Conservation (phyloP, 2,888 invertebrate species). For the Ectobius pallidus region DNA sequence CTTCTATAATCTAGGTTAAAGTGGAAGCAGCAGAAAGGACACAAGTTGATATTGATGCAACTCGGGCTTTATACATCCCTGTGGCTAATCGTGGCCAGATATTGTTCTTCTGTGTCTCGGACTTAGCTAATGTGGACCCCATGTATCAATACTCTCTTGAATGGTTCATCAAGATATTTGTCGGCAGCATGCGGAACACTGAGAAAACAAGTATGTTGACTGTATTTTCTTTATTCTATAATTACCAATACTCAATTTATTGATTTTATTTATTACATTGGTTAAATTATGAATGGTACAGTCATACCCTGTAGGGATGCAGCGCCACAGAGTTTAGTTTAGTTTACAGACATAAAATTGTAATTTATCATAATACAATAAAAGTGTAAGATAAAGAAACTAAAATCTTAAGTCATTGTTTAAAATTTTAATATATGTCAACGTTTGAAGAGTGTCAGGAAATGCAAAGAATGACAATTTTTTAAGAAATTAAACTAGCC, state of each 20-base stretch:
- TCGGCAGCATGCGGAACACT: conserved; percentile 72
- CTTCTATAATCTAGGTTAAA: conserved; percentile 62
- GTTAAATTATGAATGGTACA: too few species aligned
- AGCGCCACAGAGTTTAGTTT: too few species aligned
- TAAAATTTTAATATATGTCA: too few species aligned
- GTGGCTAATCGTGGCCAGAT: conserved; percentile 87
- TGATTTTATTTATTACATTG: too few species aligned
- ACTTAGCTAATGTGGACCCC: conserved; percentile 86
- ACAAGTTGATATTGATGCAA: conserved; percentile 80
- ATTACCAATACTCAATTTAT: neutral
- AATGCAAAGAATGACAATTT: too few species aligned
- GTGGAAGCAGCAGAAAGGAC: conserved; percentile 84
- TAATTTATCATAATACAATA: too few species aligned
- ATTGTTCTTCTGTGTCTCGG: conserved; percentile 85
- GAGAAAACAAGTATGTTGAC: conserved; percentile 64
- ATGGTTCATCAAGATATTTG: conserved; percentile 87
- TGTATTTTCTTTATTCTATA: neutral
- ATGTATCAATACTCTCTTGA: conserved; percentile 96
- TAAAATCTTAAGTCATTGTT: too few species aligned
- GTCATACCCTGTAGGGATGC: too few species aligned
- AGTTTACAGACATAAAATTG: too few species aligned
- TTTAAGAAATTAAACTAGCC: too few species aligned
- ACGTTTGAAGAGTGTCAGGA: too few species aligned
- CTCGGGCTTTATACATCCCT: conserved; percentile 80
- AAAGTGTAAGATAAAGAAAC: too few species aligned